Conservation (phyloP, 2,797 vertebrate genomes). For the Triplophysa bombifrons region DNA sequence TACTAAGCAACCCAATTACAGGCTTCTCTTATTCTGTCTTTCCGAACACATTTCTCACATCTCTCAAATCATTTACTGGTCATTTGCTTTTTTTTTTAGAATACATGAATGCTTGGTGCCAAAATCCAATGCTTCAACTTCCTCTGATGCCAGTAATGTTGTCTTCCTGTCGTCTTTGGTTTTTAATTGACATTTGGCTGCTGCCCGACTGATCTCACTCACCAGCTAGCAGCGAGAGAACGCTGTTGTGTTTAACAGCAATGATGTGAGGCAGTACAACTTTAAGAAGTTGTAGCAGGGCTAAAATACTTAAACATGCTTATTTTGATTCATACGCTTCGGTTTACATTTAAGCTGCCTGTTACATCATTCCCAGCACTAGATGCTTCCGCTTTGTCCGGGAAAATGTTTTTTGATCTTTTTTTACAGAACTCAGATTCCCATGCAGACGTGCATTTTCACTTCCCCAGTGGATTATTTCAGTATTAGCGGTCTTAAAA, state of each 20-base stretch:
- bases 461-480: background rate
- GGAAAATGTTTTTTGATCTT: no score
- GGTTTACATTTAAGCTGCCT: slow-evolving; percentile 69
- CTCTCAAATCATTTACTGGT: slow-evolving; percentile 17
- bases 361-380: slow-evolving; percentile 64
- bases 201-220: slow-evolving; percentile 57
- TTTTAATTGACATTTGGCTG: slow-evolving; percentile 44
- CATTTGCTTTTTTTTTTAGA: slow-evolving; percentile 78
- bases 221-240: slow-evolving; percentile 51
- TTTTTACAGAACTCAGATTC: slow-evolving; percentile 4
- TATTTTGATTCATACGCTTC: background rate
- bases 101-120: slow-evolving; percentile 75
- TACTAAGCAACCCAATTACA: no score
- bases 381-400: slow-evolving; percentile 8
- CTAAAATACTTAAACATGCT: background rate
- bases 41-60: background rate
- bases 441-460: background rate
- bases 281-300: slow-evolving; percentile 9
- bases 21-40: background rate
- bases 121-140: slow-evolving; percentile 69
- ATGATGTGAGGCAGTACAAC: slow-evolving; percentile 74
- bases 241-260: slow-evolving; percentile 52
- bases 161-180: slow-evolving; percentile 64
- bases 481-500: background rate
- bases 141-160: slow-evolving; percentile 77